Conservation (phyloP, 2,113 vertebrate genomes). For the Ibidorhyncha struthersii region DNA sequence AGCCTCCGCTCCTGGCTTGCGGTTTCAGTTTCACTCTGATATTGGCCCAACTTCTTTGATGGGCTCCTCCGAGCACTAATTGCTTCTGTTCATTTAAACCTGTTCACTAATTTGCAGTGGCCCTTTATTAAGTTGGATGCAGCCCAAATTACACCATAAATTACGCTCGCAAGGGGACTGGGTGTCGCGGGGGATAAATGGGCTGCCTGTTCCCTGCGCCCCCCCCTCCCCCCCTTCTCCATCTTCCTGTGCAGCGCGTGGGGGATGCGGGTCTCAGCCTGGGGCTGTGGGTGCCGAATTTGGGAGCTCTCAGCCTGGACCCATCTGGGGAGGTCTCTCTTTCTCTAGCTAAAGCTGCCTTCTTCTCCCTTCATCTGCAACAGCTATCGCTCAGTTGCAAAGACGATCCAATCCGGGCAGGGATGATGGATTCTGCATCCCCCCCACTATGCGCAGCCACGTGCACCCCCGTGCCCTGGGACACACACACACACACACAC, state of each 20-base stretch:
- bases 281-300: fast-evolving
- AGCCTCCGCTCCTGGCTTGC: constrained; percentile 56
- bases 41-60: constrained; percentile 75
- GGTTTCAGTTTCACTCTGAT: constrained; percentile 63
- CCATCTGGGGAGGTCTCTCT: background rate
- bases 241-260: background rate
- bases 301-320: background rate
- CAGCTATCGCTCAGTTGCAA: fast-evolving
- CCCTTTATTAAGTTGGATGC: constrained; percentile 79
- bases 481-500: background rate
- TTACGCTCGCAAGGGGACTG: constrained; percentile 51
- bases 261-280: background rate
- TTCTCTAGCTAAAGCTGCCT: background rate
- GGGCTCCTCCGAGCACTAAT: constrained; percentile 73
- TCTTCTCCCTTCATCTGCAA: background rate
- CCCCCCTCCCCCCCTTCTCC: background rate
- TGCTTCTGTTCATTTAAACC: constrained; percentile 81
- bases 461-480: background rate
- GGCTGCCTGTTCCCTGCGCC: constrained; percentile 17
- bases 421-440: background rate
- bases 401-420: background rate
- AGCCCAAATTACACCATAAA: constrained; percentile 77
- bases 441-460: fast-evolving
- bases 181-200: constrained; percentile 45
- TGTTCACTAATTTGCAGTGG: constrained; percentile 77